Conservation (phyloP, 2,888 invertebrate species). For the Noctua pronuba region DNA sequence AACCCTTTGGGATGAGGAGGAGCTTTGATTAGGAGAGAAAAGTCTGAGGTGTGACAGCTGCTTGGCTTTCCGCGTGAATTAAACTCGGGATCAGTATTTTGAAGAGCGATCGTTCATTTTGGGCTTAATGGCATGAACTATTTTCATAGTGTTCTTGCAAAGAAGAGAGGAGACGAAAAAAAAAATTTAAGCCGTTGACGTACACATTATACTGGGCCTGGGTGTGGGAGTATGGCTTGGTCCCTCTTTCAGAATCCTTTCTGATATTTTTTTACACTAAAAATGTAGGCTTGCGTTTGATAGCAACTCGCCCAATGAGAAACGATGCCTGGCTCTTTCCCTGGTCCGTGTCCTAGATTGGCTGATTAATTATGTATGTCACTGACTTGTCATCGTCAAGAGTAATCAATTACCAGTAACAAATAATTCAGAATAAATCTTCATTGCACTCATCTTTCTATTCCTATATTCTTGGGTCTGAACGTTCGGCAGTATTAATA, state of each 20-base stretch:
- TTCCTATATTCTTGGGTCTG: background rate
- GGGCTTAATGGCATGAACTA: background rate
- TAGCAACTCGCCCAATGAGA: background rate
- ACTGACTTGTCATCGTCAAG: background rate
- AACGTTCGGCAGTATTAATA: too few relatives aligned
- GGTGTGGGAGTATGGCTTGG: background rate
- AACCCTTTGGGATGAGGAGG: slow-evolving; percentile 49
- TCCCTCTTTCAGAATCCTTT: background rate
- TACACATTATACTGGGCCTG: background rate
- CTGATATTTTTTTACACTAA: background rate
- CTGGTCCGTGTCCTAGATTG: background rate
- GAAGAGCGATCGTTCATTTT: background rate
- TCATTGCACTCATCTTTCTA: background rate
- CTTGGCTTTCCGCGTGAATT: slow-evolving; percentile 20
- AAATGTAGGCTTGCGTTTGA: background rate
- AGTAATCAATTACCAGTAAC: too few relatives aligned
- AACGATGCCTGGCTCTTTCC: background rate
- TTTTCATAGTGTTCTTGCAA: background rate
- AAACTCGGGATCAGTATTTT: background rate
- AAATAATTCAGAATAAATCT: background rate
- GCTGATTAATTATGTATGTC: background rate
- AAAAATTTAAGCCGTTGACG: background rate
- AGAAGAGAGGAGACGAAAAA: background rate
- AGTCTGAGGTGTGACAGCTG: slow-evolving; percentile 47
- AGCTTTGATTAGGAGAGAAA: slow-evolving; percentile 23